Evolutionary conservation across 92 coral and sea anemone genomes (phyloP).

Genomic region (Umimayanthus chanpuru): DNA sequence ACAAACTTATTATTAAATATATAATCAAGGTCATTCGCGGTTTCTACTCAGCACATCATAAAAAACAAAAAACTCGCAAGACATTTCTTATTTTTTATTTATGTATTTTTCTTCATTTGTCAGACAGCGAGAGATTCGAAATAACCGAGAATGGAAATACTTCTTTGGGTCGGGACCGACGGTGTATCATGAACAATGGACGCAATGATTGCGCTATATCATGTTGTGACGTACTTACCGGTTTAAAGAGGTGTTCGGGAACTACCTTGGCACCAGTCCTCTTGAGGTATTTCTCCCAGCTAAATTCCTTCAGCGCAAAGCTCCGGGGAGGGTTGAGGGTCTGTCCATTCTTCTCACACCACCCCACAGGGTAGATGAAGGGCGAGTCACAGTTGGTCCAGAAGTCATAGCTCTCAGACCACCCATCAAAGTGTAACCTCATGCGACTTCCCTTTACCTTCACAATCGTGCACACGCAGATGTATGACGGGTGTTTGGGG

Average conservation of each 20-base stretch:
- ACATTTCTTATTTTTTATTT: no score
- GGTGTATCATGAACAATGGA: no score
- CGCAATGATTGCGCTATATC: no score
- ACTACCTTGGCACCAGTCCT: constrained; percentile 78
- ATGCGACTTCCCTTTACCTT: constrained; percentile 92
- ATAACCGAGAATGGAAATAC: no score
- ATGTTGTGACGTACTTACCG: no score
- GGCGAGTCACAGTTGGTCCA: constrained; percentile 97
- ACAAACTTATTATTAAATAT: no score
- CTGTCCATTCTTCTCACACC: constrained; percentile 91
- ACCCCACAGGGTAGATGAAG: constrained; percentile 87
- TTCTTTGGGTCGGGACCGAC: no score
- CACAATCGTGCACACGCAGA: constrained; percentile 96
- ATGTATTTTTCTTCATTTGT: no score
- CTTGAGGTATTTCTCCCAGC: constrained; percentile 78
- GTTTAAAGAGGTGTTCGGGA: constrained; percentile 73
- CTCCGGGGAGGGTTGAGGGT: constrained; percentile 90
- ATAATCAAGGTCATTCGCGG: no score
- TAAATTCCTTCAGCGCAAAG: constrained; percentile 68
- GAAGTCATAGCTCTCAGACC: constrained; percentile 99
- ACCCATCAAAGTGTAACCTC: constrained; percentile 96
- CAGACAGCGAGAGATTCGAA: no score
- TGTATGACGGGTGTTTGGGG: constrained; percentile 94
- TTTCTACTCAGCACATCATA: no score
- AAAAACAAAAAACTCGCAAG: no score